Conservation (phyloP, 2,888 invertebrate species). For the Meghimatium bilineatum region DNA sequence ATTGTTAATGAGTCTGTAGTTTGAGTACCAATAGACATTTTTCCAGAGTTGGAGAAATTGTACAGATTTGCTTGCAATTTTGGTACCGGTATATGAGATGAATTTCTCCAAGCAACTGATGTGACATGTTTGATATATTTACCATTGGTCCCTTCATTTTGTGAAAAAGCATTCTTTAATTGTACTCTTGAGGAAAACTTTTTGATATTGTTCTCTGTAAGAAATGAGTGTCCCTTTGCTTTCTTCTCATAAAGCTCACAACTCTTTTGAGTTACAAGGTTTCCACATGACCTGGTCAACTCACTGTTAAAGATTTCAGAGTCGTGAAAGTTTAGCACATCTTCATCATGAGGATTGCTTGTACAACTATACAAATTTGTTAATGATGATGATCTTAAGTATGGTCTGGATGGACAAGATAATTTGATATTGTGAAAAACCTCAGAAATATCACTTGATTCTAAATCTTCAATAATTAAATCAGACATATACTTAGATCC, state of each 20-base stretch:
- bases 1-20: conserved; percentile 26
- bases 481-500: conserved; percentile 13
- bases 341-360: background rate
- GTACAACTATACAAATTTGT: conserved; percentile 19
- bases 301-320: background rate
- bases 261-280: background rate
- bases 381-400: conserved; percentile 19
- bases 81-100: background rate
- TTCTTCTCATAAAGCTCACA: background rate
- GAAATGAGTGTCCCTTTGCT: background rate
- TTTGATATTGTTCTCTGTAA: background rate
- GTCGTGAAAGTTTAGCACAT: background rate
- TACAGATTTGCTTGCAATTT: background rate
- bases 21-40: conserved; percentile 31
- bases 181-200: background rate
- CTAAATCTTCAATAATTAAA: conserved; percentile 50
- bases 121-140: conserved; percentile 23
- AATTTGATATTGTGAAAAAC: conserved; percentile 37
- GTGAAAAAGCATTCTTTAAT: background rate
- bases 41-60: background rate
- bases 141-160: background rate
- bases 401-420: conserved; percentile 37
- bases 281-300: conserved; percentile 26
- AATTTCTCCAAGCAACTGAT: background rate
- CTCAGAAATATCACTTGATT: conserved; percentile 32